A percentile compares a stretch with the other conserved stretches of the same genome.
phyloP scores from a whole-genome alignment of 1,140 invertebrate genomes.

The Medauroidea extradentata region DNA sequence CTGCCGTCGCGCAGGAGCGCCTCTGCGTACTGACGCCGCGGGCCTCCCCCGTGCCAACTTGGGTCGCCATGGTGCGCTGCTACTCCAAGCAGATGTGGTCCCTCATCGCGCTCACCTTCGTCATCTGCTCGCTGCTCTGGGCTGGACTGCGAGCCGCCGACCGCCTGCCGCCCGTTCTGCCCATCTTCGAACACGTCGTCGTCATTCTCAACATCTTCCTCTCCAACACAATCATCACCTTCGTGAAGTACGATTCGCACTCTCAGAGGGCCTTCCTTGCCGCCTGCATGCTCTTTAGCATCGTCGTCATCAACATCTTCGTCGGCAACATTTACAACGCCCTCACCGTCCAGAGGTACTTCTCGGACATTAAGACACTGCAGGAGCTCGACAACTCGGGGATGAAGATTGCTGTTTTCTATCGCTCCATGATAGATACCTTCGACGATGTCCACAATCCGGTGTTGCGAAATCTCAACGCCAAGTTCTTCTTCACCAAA shows the following conservation, averaged over 20 bases:
- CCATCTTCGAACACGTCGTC: background rate
- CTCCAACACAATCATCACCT: background rate
- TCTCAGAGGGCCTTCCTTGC: background rate
- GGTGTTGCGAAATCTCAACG: background rate
- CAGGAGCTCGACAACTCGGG: slow-evolving; percentile 2
- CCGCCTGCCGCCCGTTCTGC: background rate
- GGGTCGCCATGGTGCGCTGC: background rate
- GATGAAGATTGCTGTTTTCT: background rate
- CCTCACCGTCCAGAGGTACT: background rate
- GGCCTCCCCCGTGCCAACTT: background rate
- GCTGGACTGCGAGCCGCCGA: background rate
- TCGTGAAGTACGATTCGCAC: background rate
- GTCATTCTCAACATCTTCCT: background rate
- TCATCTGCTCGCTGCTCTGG: background rate
- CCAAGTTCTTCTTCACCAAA: background rate
- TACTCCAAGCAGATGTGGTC: background rate
- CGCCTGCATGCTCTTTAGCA: background rate
- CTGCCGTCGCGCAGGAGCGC: background rate
- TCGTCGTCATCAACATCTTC: background rate
- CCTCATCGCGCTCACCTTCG: background rate
- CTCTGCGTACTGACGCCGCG: background rate
- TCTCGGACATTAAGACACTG: background rate
- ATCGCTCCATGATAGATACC: background rate
- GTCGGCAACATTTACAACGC: background rate
- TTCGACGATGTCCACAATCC: background rate